Base-by-base conservation (phyloP, 2,797 vertebrate genomes). In the Tokudaia muenninki region DNA sequence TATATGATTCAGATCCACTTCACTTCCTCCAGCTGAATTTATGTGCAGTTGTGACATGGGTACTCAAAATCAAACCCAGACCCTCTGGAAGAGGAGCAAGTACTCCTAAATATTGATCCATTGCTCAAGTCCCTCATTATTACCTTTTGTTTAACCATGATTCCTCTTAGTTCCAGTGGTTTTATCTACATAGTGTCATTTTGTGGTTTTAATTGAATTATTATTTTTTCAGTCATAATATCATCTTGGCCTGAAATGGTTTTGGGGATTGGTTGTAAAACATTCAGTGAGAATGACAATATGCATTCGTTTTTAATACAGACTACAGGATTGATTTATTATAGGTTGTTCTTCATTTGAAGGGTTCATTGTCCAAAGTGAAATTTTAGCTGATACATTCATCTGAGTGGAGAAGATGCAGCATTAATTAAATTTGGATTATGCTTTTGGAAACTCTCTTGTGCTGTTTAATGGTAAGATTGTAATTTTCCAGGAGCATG, bases 351-450 rank as follows among this genome's bases (percentile, higher is more conserved):
- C n/a, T 81, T 21, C 6, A 82, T 44, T 94, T 86, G 55, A 93
- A 92, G 82, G 7, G 87, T 37, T 52, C 31, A 63, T 57, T 11
- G 4, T 74, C 2, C 6, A 83, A 93, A 90, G 87, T 61, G 13
- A 96, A 92, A 83, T 82, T 24, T 19, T 47, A 6, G 55, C n/a
- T 82, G 31, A 31, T 80, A 78, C 29, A 13, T 74, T 86, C 26
- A 50, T 94, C 16, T 6, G 72, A n/a, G 50, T 88, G 34, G 8
- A 22, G 13, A 44, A 82, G 61, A 72, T 79, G n/a, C 29, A 57
- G 6, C 11, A 93, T 92, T 89, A 94, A 81, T 77, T 41, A 88
- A 94, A 95, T 74, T 88, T 44, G 8, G 14, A 67, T 79, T 94
- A 72, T 74, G 17, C 26, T 88, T 80, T 81, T 93, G 34, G 50